phyloP scores from a whole-genome alignment of 2,797 vertebrate genomes.

The Phylloscopus collybita region DNA sequence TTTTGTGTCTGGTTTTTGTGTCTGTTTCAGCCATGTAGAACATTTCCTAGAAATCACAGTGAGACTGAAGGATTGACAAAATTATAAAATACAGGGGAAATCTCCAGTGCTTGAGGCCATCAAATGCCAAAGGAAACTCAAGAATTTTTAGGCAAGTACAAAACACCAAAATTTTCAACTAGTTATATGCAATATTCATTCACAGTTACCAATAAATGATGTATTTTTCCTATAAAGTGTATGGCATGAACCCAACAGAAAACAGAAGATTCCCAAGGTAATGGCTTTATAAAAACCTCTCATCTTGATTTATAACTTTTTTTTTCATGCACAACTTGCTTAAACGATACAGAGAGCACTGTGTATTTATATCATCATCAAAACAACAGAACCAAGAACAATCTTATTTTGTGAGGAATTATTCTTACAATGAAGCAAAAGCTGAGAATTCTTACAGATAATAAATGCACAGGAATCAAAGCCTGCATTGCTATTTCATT shows the following conservation, averaged over 20 bases:
- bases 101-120: neutral
- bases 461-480: neutral
- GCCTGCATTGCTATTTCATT: neutral
- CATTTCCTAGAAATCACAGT: neutral
- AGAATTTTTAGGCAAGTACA: neutral
- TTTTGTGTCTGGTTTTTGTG: neutral
- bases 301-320: neutral
- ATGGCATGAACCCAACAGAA: neutral
- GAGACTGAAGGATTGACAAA: neutral
- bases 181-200: neutral
- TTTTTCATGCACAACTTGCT: neutral
- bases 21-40: neutral
- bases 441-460: neutral
- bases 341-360: neutral
- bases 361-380: neutral
- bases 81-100: neutral
- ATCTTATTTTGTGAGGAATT: conserved; percentile 2
- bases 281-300: conserved; percentile 8
- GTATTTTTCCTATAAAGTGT: neutral
- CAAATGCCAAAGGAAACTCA: neutral
- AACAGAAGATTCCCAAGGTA: neutral
- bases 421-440: neutral
- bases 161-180: neutral
- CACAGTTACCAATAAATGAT: neutral
- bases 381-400: conserved; percentile 9